phyloP scores from a whole-genome alignment of 2,797 vertebrate species.

The Poeciliopsis presidionis region DNA sequence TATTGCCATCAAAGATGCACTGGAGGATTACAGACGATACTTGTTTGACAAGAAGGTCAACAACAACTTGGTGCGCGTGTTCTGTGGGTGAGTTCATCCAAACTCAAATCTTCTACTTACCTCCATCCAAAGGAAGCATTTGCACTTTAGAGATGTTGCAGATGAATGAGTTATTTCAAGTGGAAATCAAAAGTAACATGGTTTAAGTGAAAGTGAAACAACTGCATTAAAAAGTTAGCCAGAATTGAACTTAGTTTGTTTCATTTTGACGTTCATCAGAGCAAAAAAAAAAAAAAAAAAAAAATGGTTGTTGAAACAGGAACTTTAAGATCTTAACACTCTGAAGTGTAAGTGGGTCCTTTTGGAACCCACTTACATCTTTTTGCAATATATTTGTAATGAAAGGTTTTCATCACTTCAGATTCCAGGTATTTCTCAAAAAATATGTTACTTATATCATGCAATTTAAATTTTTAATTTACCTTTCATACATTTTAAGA shows the following conservation, averaged over 20 bases:
- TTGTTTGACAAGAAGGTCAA: conserved; percentile 92
- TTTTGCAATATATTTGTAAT: too few relatives aligned
- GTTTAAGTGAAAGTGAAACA: background rate
- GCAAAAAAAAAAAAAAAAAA: background rate
- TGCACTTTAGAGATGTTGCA: background rate
- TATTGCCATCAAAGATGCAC: conserved; percentile 92
- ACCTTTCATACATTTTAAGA: too few relatives aligned
- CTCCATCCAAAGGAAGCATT: background rate
- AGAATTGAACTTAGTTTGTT: background rate
- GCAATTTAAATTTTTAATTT: too few relatives aligned
- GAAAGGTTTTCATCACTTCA: too few relatives aligned
- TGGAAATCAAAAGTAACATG: background rate
- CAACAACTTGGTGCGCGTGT: conserved; percentile 86
- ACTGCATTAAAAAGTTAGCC: background rate
- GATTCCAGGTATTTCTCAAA: too few relatives aligned
- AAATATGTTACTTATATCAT: too few relatives aligned
- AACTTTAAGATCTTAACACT: background rate
- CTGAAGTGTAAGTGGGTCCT: too few relatives aligned
- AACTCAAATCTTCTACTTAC: background rate
- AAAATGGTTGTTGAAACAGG: background rate
- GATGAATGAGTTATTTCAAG: background rate
- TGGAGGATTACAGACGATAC: conserved; percentile 94
- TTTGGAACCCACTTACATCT: too few relatives aligned
- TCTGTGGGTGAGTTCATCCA: conserved; percentile 79
- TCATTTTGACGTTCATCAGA: background rate